Evolutionary conservation across 2,113 vertebrate species (phyloP), one percentile per base, ranked within the genome.

Genomic region (Panthera leo): DNA sequence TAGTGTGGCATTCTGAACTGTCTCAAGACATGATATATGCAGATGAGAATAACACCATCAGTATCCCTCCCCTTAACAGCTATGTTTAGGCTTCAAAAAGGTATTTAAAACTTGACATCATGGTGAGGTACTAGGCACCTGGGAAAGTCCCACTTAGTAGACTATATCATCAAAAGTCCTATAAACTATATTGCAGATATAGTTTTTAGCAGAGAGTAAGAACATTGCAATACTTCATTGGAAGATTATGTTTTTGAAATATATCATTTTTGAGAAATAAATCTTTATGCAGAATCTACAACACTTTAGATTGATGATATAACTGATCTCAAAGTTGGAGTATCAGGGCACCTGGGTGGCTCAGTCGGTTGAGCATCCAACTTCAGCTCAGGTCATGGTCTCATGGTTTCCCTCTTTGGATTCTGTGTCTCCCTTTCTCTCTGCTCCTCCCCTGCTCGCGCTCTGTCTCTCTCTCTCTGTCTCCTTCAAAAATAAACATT

Each of bases 101-200:
- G 42, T 83, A 61, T 25, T 79, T 94, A 39, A 79, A 86, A 87
- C 19, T 53, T 94, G 65, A 94, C 25, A 2, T 61, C 75, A 91
- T 78, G 25, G 58, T 90, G 55, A 92, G 12, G 63, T 75, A n/a
- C 85, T 93, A 48, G 58, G 95, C 89, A 80, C 55, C 78, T 87
- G 87, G 94, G 95, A 84, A 98, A 97, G 93, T 97, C 94, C 92
- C 68, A 89, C 86, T 71, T 51, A 21, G 36, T 89, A 90, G 53
- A 94, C 7, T 36, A 65, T 91, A 89, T 70, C 65, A 86, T 86
- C 75, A 85, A 71, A 92, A 51, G 19, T 92, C 12, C 58, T 90
- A 2, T 86, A 87, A 79, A 71, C 29, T 68, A 1, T 89, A 75
- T 92, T 87, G n/a, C 63, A 94, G 79, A 95, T 61, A 61, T 1